These are phyloP conservation scores for Philhelius pedissequus DNA, from an alignment of 2,888 invertebrate genomes.

Conservation along the genomic window DNA sequence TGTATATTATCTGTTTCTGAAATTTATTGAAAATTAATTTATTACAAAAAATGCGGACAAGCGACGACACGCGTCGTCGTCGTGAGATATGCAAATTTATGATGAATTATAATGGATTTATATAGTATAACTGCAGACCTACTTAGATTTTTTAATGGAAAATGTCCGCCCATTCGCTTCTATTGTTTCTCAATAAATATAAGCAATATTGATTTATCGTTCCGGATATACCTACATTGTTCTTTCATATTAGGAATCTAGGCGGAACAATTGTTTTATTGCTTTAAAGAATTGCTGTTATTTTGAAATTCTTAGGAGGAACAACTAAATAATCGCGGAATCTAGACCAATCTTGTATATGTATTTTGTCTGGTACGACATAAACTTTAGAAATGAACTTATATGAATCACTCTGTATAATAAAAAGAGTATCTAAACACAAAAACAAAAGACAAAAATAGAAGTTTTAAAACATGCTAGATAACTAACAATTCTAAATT, in stretches of 20 bases:
- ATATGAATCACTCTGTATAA: no score
- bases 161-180: slow-evolving; percentile 34
- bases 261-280: background rate
- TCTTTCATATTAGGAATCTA: background rate
- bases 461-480: no score
- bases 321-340: no score
- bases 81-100: slow-evolving; percentile 25
- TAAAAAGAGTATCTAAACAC: no score
- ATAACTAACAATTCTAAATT: no score
- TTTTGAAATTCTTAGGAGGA: background rate
- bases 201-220: background rate
- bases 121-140: background rate
- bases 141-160: background rate
- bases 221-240: slow-evolving; percentile 9
- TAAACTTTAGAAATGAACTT: no score
- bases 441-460: no score
- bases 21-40: no score
- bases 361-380: no score
- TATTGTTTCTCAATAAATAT: background rate
- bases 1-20: background rate
- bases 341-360: no score
- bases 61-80: background rate
- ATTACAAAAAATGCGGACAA: background rate
- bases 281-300: background rate
- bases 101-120: slow-evolving; percentile 5